Percentiles rank a stretch among this genome's conserved stretches.
Evolutionary conservation across 2,888 invertebrate genomes (phyloP).

Genomic region (Elysia crispata): DNA sequence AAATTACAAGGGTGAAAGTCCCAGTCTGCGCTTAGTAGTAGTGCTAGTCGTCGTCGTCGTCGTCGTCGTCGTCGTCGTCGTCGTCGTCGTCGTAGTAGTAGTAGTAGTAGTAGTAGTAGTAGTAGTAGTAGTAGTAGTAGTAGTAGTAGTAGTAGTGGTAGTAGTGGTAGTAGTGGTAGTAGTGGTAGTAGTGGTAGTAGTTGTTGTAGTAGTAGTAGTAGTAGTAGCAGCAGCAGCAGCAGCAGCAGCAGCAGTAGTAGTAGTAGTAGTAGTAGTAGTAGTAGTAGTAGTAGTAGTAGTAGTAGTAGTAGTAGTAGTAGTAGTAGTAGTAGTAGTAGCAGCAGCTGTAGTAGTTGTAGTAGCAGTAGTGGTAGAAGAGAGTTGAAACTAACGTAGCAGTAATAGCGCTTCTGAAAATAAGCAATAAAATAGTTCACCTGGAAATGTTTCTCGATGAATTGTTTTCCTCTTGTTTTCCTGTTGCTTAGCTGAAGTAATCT

Average conservation of each 20-base stretch:
- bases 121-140: conserved; percentile 4
- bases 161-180: conserved; percentile 12
- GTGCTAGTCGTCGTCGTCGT: too few species aligned
- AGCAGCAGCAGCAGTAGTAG: conserved; percentile 32
- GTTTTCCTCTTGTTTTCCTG: too few species aligned
- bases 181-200: conserved; percentile 20
- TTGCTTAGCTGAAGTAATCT: too few species aligned
- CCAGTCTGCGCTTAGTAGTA: not conserved
- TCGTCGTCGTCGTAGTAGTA: too few species aligned
- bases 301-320: conserved; percentile 39
- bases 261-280: conserved; percentile 39
- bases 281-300: conserved; percentile 35
- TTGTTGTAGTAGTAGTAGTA: conserved; percentile 36
- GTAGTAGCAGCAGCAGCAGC: conserved; percentile 27
- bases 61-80: too few species aligned
- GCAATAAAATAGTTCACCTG: too few species aligned
- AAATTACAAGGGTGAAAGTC: not conserved
- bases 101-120: conserved; percentile 12
- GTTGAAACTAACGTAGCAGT: too few species aligned
- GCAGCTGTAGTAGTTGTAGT: not conserved
- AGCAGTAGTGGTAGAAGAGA: too few species aligned
- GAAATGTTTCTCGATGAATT: too few species aligned
- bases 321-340: conserved; percentile 33
- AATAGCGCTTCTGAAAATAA: too few species aligned
- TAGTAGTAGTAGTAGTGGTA: conserved; percentile 5